phyloP scores from a whole-genome alignment of 2,113 vertebrate species.

The Elaphurus davidianus region DNA sequence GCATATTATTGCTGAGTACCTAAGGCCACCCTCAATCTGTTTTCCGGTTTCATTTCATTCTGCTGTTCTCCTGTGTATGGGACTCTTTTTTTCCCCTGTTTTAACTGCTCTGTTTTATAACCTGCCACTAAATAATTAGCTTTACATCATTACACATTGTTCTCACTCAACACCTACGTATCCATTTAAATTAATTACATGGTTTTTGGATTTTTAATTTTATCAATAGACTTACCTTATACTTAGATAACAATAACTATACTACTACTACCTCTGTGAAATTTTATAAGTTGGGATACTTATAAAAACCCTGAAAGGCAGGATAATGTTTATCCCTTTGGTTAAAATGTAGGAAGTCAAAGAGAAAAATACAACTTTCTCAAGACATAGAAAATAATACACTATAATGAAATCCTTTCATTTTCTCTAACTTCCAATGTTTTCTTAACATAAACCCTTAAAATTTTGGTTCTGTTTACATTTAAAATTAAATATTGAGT shows the following conservation, averaged over 20 bases:
- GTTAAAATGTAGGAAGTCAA: neutral
- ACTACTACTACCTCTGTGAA: neutral
- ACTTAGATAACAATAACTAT: neutral
- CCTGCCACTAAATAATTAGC: neutral
- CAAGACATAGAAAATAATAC: neutral
- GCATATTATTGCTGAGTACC: neutral
- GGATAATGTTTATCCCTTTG: neutral
- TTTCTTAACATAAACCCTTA: constrained; percentile 32
- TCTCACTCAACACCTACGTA: neutral
- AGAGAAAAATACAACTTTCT: constrained; percentile 24
- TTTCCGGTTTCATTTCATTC: neutral
- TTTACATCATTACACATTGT: neutral
- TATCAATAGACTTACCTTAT: neutral
- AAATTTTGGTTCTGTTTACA: constrained; percentile 42
- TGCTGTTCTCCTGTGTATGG: neutral
- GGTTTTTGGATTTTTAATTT: neutral
- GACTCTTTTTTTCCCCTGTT: neutral
- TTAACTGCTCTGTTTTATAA: neutral
- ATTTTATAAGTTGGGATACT: constrained; percentile 2
- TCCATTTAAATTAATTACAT: neutral
- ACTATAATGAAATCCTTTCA: neutral
- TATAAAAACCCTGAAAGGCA: neutral
- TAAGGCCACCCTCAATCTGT: neutral
- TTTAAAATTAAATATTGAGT: constrained; percentile 56
- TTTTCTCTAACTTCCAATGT: neutral